Base-by-base conservation (phyloP, 2,113 vertebrate species). In the Orcinus orca region DNA sequence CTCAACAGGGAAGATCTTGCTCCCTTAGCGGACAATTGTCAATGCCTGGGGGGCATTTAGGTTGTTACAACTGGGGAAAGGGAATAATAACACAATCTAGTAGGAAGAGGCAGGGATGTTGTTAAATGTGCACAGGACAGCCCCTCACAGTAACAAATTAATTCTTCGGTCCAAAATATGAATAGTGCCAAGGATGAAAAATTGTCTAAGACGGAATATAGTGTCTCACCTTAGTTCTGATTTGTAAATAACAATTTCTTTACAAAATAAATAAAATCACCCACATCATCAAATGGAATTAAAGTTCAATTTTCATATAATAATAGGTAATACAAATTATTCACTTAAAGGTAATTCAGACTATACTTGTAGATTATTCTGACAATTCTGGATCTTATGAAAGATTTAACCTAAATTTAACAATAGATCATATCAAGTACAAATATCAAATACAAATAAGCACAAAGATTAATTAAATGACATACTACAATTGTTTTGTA, bases 201-300 rank as follows among this genome's bases (percentile, higher is more conserved):
- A 20, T 11, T 14, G 29, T 70, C 41, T 88, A 33, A 88, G 31
- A 6, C 44, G 33, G 10, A 65, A 80, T 88, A 74, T 4, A 67
- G 53, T 68, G 11, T 38, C 67, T 60, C 85, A 60, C 14, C 38
- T 74, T 82, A 20, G 50, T 44, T 90, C 38, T 83, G 67, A 88
- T 68, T 67, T 70, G 50, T n/a, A 88, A 76, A 76, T 55, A 90
- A 33, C 55, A 71, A 65, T 81, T 92, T 86, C 20, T 73, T 89
- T 81, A 71, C 44, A 92, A 67, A 88, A 68, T 20, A 88, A 87
- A 85, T 81, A 67, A 94, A 92, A 83, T 41, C 60, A 92, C 29
- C 17, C 33, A 76, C 4, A 77, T 13, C 18, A 87, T 25, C 58
- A 94, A 92, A 38, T 63, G 41, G 23, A 92, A 77, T 88, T 23